Percentiles rank a stretch among this genome's conserved stretches.
Evolutionary conservation across 2,797 vertebrate species (phyloP).

Genomic region (Coracias cyanogaster): DNA sequence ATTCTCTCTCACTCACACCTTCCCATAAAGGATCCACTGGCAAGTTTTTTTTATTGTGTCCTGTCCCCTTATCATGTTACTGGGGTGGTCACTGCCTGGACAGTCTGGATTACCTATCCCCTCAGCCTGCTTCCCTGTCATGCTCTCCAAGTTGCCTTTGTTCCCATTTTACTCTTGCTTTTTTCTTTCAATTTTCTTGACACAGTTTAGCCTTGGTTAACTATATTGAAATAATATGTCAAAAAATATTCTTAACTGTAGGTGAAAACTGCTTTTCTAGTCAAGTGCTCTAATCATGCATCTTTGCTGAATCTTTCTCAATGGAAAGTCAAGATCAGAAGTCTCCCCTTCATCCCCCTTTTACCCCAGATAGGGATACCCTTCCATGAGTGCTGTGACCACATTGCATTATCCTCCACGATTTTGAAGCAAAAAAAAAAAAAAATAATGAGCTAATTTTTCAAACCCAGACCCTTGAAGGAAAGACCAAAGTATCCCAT

Average conservation of each 20-base stretch:
- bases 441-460: background rate
- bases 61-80: background rate
- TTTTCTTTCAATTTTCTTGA: background rate
- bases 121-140: background rate
- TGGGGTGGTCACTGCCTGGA: background rate
- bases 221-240: background rate
- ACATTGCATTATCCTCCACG: background rate
- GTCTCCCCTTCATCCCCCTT: background rate
- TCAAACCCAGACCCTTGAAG: background rate
- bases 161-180: background rate
- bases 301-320: background rate
- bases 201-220: background rate
- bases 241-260: slow-evolving; percentile 22
- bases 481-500: background rate
- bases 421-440: background rate
- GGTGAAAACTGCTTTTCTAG: background rate
- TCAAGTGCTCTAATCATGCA: background rate
- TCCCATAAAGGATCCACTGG: background rate
- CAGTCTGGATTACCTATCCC: background rate
- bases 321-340: background rate
- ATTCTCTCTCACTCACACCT: background rate
- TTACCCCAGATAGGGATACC: background rate
- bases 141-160: background rate
- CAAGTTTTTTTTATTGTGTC: slow-evolving; percentile 20
- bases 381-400: background rate